A percentile compares a stretch with the other conserved stretches of the same genome.
Conservation (phyloP, 2,797 vertebrate genomes). For the Eidolon dupreanum region DNA sequence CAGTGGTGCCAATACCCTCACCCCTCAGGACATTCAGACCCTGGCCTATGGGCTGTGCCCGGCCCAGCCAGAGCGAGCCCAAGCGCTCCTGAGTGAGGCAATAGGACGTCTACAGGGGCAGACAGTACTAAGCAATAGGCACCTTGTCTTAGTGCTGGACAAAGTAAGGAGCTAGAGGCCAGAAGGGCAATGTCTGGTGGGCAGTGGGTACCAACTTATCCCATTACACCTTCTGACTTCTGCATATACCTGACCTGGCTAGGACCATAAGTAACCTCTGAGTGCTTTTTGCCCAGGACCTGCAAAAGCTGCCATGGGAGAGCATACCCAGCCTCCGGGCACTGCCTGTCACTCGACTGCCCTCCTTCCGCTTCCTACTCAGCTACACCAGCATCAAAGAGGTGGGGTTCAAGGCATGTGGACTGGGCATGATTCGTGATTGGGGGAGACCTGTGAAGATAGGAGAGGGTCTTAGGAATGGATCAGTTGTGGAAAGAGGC, state of each 20-base stretch:
- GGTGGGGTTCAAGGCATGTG: constrained; percentile 78
- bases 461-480: neutral
- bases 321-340: constrained; percentile 88
- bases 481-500: neutral
- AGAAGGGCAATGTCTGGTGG: neutral
- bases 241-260: neutral
- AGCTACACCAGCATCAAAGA: constrained; percentile 88
- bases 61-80: constrained; percentile 79
- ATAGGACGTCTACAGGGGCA: constrained; percentile 75
- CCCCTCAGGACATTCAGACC: constrained; percentile 84
- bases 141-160: constrained; percentile 93
- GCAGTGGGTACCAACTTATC: neutral
- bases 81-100: constrained; percentile 85
- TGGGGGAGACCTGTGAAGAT: neutral
- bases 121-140: constrained; percentile 75
- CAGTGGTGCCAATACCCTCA: constrained; percentile 86
- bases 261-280: neutral
- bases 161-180: constrained; percentile 85
- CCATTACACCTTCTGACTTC: too few relatives aligned
- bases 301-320: constrained; percentile 97
- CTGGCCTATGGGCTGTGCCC: constrained; percentile 87
- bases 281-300: constrained; percentile 85
- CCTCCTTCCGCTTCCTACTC: constrained; percentile 92
- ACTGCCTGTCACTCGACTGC: constrained; percentile 91
- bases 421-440: neutral